Evolutionary conservation across 2,113 vertebrate species (phyloP).

Genomic region (Leptodactylus fuscus): DNA sequence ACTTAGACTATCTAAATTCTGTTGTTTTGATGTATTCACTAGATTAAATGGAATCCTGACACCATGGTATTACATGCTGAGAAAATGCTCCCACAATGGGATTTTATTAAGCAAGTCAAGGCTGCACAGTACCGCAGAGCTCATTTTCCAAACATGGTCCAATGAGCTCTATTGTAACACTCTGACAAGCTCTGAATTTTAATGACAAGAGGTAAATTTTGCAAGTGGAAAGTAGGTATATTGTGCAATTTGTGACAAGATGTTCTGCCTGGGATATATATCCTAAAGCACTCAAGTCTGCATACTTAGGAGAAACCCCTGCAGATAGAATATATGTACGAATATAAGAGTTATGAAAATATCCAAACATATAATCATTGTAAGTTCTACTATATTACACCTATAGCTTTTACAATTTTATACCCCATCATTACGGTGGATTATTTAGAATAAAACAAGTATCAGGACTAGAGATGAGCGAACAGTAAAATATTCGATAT

Average conservation of each 20-base stretch:
- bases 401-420: not conserved
- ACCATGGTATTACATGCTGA: slow-evolving; percentile 10
- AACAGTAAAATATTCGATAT: too few relatives aligned
- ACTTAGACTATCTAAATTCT: not conserved
- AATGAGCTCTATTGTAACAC: slow-evolving; percentile 2
- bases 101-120: slow-evolving; percentile 11
- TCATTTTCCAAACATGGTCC: slow-evolving; percentile 12
- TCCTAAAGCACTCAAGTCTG: not conserved
- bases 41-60: slow-evolving; percentile 11
- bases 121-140: not conserved
- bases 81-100: slow-evolving; percentile 15
- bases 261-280: not conserved
- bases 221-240: not conserved
- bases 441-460: not conserved
- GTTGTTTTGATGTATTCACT: slow-evolving; percentile 3
- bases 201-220: not conserved
- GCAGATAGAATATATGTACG: not conserved
- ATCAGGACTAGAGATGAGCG: too few relatives aligned
- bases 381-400: not conserved
- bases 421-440: not conserved
- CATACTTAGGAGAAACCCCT: not conserved
- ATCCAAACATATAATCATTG: not conserved
- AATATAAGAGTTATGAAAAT: not conserved
- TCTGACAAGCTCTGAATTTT: not conserved
- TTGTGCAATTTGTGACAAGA: not conserved